Base-by-base conservation (phyloP, 2,888 invertebrate species). In the Drosophila nr. perissopoda region DNA sequence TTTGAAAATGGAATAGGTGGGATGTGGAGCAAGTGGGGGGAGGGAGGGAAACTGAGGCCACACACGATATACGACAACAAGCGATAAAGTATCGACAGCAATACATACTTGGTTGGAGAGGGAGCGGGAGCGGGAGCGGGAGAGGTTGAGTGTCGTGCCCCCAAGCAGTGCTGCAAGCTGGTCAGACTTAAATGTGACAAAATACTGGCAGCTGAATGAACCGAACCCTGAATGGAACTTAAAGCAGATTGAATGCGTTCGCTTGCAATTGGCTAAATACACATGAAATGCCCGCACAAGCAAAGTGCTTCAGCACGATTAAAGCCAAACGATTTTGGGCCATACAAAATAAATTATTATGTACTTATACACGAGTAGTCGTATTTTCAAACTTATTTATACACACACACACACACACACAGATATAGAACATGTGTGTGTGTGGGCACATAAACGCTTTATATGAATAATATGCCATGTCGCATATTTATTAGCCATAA, bases 401-500 rank as follows among this genome's bases (percentile, higher is more conserved):
- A 25, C 16, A 29, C 21, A n/a, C 2, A 33, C 13, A 36, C 13
- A 29, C 29, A 29, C 29, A 29, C 2, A 31, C 8, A 31, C 2
- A 31, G 31, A 57, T 27, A 21, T 36, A 27, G 4, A 36, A 6
- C 46, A 46, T 31, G 31, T 33, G 10, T 46, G 13, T 48, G 11
- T 27, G 13, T 53, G 40, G 5, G 31, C 31, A 60, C 56, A 63
- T 74, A 74, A 62, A 59, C 57, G 60, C 60, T 74, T 62, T 74
- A 63, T 68, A 57, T 74, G 60, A 42, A 38, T 49, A 58, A 63
- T 60, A 60, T 57, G 69, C 27, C n/a, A 29, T 38, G 27, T 57
- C 51, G 58, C 27, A 34, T 64, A 66, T 78, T 67, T 70, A 74
- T 74, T 74, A 58, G 74, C 38, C 60, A 74, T 78, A 61, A 74